These are phyloP conservation scores for Chironomus tepperi DNA, from an alignment of 1,140 invertebrate species.

Conservation along the genomic window DNA sequence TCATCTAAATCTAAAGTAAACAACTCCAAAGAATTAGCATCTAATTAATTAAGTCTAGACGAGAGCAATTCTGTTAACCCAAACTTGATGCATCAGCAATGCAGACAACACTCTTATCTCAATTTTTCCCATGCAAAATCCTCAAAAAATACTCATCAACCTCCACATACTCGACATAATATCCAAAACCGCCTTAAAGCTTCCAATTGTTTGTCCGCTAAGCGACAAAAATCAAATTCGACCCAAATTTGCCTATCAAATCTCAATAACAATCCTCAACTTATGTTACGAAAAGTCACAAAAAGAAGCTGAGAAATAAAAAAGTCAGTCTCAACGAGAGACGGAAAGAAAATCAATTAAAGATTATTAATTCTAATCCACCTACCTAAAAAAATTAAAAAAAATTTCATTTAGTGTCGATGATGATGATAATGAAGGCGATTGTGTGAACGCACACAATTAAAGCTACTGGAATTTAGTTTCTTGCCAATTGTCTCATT, in stretches of 20 bases:
- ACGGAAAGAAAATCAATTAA: background rate
- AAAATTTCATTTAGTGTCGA: background rate
- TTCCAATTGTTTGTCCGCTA: background rate
- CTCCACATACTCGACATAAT: too few relatives aligned
- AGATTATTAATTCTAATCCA: conserved; percentile 23
- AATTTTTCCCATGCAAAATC: too few relatives aligned
- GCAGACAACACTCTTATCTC: too few relatives aligned
- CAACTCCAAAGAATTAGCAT: too few relatives aligned
- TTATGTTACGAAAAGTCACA: too few relatives aligned
- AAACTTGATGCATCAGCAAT: too few relatives aligned
- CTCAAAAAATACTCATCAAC: too few relatives aligned
- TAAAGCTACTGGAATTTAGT: conserved; percentile 1
- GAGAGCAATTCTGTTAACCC: too few relatives aligned
- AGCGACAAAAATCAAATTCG: background rate
- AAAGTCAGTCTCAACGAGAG: background rate
- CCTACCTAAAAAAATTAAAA: background rate
- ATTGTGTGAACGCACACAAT: background rate
- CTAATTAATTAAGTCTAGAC: too few relatives aligned
- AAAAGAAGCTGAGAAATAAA: background rate
- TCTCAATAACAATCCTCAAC: background rate
- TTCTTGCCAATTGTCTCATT: background rate
- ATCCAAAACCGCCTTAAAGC: too few relatives aligned
- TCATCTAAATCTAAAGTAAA: too few relatives aligned
- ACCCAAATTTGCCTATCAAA: background rate
- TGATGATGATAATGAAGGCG: conserved; percentile 3